Percentiles rank a stretch among this genome's conserved stretches.
Conservation (phyloP, 64 coral and sea anemone species). For the Catalaphyllia jardinei region DNA sequence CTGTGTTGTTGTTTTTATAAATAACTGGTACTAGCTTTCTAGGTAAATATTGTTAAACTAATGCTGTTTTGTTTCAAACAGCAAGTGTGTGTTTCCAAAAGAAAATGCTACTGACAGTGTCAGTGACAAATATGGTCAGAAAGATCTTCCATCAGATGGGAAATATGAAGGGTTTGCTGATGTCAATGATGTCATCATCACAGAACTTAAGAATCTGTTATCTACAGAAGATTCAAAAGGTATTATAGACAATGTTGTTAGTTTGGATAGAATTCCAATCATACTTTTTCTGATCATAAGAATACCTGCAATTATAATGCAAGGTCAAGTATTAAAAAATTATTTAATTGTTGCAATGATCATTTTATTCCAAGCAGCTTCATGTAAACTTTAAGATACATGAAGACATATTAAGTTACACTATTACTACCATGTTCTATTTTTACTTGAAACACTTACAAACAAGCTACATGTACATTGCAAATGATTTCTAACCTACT, state of each 20-base stretch:
- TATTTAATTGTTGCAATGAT: too few relatives aligned
- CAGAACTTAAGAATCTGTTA: constrained; percentile 75
- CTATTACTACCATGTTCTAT: too few relatives aligned
- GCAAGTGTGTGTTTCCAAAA: constrained; percentile 92
- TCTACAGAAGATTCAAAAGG: constrained; percentile 56
- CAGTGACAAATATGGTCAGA: constrained; percentile 5
- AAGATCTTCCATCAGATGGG: constrained; percentile 65
- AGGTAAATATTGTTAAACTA: not conserved
- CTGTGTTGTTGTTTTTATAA: not conserved
- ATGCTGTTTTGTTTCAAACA: constrained; percentile 18
- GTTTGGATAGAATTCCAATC: not conserved
- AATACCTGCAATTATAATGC: too few relatives aligned
- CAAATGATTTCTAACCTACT: too few relatives aligned
- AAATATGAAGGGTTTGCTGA: constrained; percentile 89
- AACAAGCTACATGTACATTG: too few relatives aligned
- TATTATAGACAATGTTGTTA: not conserved
- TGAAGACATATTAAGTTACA: too few relatives aligned
- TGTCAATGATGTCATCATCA: constrained; percentile 78
- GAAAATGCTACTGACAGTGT: constrained; percentile 31
- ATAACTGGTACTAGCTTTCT: not conserved
- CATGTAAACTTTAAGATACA: too few relatives aligned
- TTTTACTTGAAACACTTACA: too few relatives aligned
- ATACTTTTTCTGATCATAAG: not conserved
- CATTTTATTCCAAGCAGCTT: too few relatives aligned
- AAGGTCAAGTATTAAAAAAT: too few relatives aligned